A percentile compares a stretch with the other conserved stretches of the same genome.
phyloP scores from a whole-genome alignment of 2,113 vertebrate genomes.

The Hippopotamus amphibius region DNA sequence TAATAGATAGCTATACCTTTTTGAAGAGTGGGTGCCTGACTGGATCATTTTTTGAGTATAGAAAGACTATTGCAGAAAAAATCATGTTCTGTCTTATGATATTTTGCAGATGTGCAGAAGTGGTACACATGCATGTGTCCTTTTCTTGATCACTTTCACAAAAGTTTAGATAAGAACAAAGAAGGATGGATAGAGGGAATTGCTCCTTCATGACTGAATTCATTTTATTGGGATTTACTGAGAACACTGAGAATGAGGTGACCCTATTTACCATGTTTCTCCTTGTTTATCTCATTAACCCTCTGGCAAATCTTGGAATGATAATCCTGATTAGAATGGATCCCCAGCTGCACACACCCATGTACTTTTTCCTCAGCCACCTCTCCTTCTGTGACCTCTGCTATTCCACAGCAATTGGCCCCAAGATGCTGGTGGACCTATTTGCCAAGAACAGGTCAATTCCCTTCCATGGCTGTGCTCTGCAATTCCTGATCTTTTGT shows the following conservation, averaged over 20 bases:
- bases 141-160: not conserved
- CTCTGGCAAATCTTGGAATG: not conserved
- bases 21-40: too few species aligned
- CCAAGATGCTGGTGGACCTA: not conserved
- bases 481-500: not conserved
- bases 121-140: not conserved
- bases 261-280: not conserved
- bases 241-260: not conserved
- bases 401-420: not conserved
- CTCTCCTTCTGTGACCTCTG: not conserved
- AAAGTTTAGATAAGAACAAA: not conserved
- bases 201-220: conserved; percentile 23
- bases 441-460: not conserved
- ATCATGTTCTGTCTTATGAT: fast-evolving
- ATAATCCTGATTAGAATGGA: not conserved
- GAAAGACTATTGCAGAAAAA: not conserved
- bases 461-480: not conserved
- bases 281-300: not conserved
- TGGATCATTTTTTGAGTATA: too few species aligned
- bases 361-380: not conserved
- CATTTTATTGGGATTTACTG: conserved; percentile 44
- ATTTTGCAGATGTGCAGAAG: not conserved
- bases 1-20: too few species aligned
- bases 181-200: not conserved
- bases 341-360: not conserved